Percentiles rank a stretch among this genome's conserved stretches.
Conservation (phyloP, 92 coral and sea anemone genomes). For the Parazoanthus swiftii region DNA sequence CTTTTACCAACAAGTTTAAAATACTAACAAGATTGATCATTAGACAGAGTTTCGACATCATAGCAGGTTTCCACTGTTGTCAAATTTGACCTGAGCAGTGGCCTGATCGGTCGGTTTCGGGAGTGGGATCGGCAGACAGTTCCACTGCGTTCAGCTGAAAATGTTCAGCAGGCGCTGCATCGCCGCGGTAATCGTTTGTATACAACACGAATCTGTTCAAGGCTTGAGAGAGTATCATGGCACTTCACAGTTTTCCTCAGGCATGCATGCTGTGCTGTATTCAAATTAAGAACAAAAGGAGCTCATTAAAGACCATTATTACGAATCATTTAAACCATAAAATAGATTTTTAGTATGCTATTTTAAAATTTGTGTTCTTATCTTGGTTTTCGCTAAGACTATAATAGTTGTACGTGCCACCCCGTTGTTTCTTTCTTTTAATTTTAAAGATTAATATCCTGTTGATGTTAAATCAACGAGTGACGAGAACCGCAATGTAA, state of each 20-base stretch:
- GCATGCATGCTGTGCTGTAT: constrained; percentile 19
- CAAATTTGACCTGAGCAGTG: no score
- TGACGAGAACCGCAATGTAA: neutral
- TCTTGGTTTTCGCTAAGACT: neutral
- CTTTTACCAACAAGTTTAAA: no score
- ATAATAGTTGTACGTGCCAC: no score
- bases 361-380: no score
- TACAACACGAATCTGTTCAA: neutral
- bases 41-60: neutral
- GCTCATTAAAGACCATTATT: neutral
- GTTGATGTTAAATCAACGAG: neutral
- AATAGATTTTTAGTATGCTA: neutral
- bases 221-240: neutral
- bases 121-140: neutral
- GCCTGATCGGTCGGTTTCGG: neutral
- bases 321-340: neutral
- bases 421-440: neutral
- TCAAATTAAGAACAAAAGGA: constrained; percentile 13
- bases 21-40: neutral
- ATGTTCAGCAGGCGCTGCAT: neutral
- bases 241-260: neutral
- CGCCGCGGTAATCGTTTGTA: neutral
- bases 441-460: no score
- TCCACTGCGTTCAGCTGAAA: neutral
- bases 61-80: no score